Evolutionary conservation across 2,888 invertebrate species (phyloP).

Genomic region (Rhimphoctona megacephalus): DNA sequence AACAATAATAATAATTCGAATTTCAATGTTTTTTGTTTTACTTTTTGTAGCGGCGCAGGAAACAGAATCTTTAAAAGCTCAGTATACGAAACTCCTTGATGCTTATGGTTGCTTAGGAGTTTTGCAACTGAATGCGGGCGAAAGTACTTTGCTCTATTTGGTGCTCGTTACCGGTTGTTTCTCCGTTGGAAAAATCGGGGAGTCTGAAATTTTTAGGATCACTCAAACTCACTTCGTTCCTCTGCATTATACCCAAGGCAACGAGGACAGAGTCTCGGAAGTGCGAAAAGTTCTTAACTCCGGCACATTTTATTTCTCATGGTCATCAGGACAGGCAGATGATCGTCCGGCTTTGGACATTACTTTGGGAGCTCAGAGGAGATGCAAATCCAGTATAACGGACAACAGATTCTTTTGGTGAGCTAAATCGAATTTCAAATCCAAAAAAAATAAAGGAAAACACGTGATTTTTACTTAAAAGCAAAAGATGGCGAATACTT

Average conservation of each 20-base stretch:
- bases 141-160: conserved; percentile 93
- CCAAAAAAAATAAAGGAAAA: neutral
- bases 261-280: conserved; percentile 88
- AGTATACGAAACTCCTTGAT: conserved; percentile 96
- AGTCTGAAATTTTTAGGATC: conserved; percentile 97
- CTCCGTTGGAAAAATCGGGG: conserved; percentile 97
- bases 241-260: conserved; percentile 89
- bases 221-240: conserved; percentile 97
- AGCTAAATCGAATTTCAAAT: conserved; percentile 65
- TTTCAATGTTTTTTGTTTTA: conserved; percentile 5
- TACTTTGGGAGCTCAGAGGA: conserved; percentile 96
- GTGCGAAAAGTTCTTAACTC: conserved; percentile 96
- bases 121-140: conserved; percentile 94
- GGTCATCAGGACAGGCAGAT: conserved; percentile 86
- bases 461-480: neutral
- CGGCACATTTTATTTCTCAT: conserved; percentile 99
- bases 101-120: conserved; percentile 98
- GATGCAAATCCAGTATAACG: conserved; percentile 91
- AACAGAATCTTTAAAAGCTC: conserved; percentile 94
- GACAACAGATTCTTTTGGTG: conserved; percentile 99
- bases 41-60: conserved; percentile 90
- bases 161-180: conserved; percentile 98
- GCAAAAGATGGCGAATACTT: neutral
- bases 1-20: neutral
- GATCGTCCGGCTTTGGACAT: conserved; percentile 90